A percentile compares a stretch with the other conserved stretches of the same genome.
Evolutionary conservation across 2,113 vertebrate species (phyloP).

Genomic region (Pseudorhombus dupliciocellatus): DNA sequence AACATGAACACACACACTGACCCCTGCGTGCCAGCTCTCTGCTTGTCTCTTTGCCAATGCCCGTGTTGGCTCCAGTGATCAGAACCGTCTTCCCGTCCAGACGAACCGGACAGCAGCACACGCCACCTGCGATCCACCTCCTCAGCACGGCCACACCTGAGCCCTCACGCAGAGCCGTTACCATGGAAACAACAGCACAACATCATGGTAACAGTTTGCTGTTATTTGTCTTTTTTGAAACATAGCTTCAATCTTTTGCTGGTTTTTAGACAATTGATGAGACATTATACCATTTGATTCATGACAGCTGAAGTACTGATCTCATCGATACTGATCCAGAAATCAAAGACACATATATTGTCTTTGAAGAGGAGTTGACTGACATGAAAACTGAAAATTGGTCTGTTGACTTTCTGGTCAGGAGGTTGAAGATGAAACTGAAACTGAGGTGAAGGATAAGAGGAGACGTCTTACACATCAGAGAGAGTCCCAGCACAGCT

Average conservation of each 20-base stretch:
- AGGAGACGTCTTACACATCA: conserved; percentile 57
- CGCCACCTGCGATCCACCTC: conserved; percentile 76
- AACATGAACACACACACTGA: conserved; percentile 35
- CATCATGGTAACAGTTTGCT: background rate
- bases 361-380: too few species aligned
- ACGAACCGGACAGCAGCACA: conserved; percentile 59
- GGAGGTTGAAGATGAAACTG: too few species aligned
- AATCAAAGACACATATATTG: too few species aligned
- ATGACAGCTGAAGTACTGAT: too few species aligned
- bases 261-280: too few species aligned
- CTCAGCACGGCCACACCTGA: conserved; percentile 59
- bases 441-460: background rate
- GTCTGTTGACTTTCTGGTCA: too few species aligned
- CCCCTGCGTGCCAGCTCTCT: conserved; percentile 78
- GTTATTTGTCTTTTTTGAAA: too few species aligned
- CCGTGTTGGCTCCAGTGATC: conserved; percentile 82
- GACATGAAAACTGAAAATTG: too few species aligned
- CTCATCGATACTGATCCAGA: too few species aligned
- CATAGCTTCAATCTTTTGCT: too few species aligned
- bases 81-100: conserved; percentile 78
- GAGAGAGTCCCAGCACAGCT: conserved; percentile 54
- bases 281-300: too few species aligned
- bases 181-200: background rate
- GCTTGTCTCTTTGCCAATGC: conserved; percentile 83
- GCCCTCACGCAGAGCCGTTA: conserved; percentile 5